These are phyloP conservation scores for Myiothlypis chrysogaster DNA, from an alignment of 2,797 vertebrate species.

Conservation along the genomic window DNA sequence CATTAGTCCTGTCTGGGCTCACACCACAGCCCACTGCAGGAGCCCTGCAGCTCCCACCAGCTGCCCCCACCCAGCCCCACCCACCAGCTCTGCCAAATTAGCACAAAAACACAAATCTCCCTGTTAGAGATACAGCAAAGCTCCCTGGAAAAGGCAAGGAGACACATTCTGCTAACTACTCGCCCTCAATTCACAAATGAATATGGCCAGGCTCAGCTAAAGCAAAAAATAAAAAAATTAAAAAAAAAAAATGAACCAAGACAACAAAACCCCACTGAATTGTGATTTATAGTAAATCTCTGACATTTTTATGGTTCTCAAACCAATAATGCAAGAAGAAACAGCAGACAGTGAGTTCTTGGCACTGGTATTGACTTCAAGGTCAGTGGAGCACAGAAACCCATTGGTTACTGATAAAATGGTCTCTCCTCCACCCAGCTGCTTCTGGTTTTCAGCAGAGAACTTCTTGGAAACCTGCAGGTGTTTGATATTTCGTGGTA, in stretches of 20 bases:
- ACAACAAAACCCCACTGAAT: slow-evolving; percentile 23
- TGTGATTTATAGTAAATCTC: slow-evolving; percentile 43
- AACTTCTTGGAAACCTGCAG: slow-evolving; percentile 19
- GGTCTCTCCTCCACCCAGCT: slow-evolving; percentile 45
- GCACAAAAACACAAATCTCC: neutral
- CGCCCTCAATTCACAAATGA: slow-evolving; percentile 3
- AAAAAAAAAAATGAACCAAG: neutral
- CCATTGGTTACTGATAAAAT: slow-evolving; percentile 50
- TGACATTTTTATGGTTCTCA: slow-evolving; percentile 50
- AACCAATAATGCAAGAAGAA: slow-evolving; percentile 41
- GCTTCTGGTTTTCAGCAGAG: slow-evolving; percentile 29
- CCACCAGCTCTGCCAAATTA: neutral
- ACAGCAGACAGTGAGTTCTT: slow-evolving; percentile 6
- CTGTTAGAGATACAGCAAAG: neutral
- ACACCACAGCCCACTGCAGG: fast-evolving
- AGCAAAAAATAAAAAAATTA: neutral
- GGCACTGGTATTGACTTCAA: slow-evolving; percentile 46
- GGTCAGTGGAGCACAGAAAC: slow-evolving; percentile 39
- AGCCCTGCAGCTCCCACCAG: neutral
- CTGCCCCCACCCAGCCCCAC: neutral
- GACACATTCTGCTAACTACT: neutral
- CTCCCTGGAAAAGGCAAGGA: neutral
- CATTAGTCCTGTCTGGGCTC: neutral
- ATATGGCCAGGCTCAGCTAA: neutral
- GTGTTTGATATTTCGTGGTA: neutral